Evolutionary conservation across 1,140 invertebrate genomes (phyloP), one percentile per base, ranked within the genome.

Genomic region (Drosophila setifemur): DNA sequence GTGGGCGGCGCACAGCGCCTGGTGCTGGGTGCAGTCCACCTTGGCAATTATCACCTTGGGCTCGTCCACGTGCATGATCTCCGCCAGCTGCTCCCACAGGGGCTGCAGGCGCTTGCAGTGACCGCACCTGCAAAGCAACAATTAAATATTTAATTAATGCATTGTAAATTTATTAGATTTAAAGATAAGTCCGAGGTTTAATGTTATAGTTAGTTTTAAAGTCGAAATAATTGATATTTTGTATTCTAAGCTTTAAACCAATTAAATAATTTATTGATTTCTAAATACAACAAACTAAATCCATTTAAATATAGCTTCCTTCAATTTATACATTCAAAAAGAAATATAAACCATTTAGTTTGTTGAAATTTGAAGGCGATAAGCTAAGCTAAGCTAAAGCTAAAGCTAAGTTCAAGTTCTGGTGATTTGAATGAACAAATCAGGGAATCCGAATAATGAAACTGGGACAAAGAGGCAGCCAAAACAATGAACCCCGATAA

Each of bases 21-120:
- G 94, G 58, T 96, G 94, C 9, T 90, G 90, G 1, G 95, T 96
- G 89, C 96, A 97, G 87, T 97, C 95, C 2, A 97, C 94, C 91
- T 95, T 94, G 2, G 93, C 95, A 58, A 95, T 94, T 48, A 90
- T 91, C 31, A 95, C 92, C 81, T 93, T 91, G 12, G 91, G 92
- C 50, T 94, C 92, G 45, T 93, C 92, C 50, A 91, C 88, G 53
- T 95, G 94, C 42, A 94, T 91, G 78, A 94, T 93, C 90, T 95
- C 93, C 1, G 94, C 95, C 64, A 96, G 88, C 73, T 94, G 93
- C 48, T 94, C 93, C 95, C 95, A 96, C 19, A 93, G 94, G 3
- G 95, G 95, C 26, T 91, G 91, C 47, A 96, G 85, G 72, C 92
- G 92, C 90, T 93, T 93, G 83, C 95, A 95, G 71, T 95, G 94